Evolutionary conservation across 92 coral and sea anemone species (phyloP), one percentile per base, ranked within the genome.

Genomic region (Phenganax stokvisi): DNA sequence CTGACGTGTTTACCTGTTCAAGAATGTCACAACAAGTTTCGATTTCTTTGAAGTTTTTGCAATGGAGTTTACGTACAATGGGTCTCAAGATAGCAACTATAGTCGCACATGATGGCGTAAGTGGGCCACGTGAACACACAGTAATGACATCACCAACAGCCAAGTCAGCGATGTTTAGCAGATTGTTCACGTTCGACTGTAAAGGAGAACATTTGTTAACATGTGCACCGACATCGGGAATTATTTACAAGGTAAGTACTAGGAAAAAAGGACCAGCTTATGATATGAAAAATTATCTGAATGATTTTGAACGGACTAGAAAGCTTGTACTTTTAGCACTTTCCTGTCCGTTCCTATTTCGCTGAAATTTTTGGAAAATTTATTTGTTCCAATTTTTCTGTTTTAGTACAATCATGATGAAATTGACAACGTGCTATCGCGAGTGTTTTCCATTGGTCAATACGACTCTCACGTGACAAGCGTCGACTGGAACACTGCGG

Each of bases 21-120:
- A 68, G 16, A 12, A 15, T 0, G 6, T 30, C 54, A 64, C 7
- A 64, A 10, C 20, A 64, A 64, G 10, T 64, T 25, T n/a, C 8
- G 28, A 54, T 84, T 53, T 51, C 54, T 17, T 53, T 77, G 25
- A 59, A 94, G 98, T 90, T 94, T 63, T 80, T 81, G 55, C 98
- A 94, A 81, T 94, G 98, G 98, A 94, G 97, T 63, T 86, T 94
- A 25, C 96, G 92, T 79, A 96, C 91, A 54, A 90, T 94, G 97
- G 97, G 98, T 10, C 84, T 85, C 57, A 94, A 87, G 83, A 56
- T 89, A 16, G 91, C 97, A 20, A 20, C 25, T 20, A 87, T 94
- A 12, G 92, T 84, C 72, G 89, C 92, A 69, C 98, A 94, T 62
- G 96, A 94, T 6, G 98, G 98, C 10, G 61, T 83, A 54, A 86